Evolutionary conservation across 92 coral and sea anemone genomes (phyloP).

Genomic region (Epizoanthus illoricatus): DNA sequence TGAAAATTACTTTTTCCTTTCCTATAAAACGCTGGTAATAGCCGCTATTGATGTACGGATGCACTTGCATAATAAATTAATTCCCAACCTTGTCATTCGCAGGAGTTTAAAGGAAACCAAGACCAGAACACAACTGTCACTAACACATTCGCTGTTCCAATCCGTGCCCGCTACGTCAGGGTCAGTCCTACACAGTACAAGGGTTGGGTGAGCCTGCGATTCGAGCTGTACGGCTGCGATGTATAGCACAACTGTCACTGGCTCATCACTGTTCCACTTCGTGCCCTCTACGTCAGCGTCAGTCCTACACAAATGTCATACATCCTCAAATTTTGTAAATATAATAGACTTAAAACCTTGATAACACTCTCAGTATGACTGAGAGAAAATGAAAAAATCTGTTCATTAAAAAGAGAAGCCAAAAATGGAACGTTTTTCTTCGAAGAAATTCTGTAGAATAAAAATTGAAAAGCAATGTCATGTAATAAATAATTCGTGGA

Average conservation of each 20-base stretch:
- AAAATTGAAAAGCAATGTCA: no score
- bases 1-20: not conserved
- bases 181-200: not conserved
- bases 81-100: not conserved
- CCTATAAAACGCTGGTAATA: not conserved
- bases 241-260: not conserved
- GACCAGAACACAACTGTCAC: not conserved
- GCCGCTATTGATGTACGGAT: no score
- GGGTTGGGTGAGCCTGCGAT: not conserved
- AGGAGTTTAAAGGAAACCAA: not conserved
- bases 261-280: not conserved
- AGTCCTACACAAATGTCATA: not conserved
- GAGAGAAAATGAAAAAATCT: no score
- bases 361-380: no score
- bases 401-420: no score
- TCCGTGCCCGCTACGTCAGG: not conserved
- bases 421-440: no score
- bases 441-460: no score
- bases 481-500: no score
- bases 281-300: not conserved
- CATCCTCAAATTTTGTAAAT: no score
- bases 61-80: not conserved
- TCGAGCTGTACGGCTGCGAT: not conserved
- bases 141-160: not conserved
- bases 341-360: no score